Evolutionary conservation across 2,888 invertebrate species (phyloP), one percentile per base, ranked within the genome.

Genomic region (Chrysodeixis includens): DNA sequence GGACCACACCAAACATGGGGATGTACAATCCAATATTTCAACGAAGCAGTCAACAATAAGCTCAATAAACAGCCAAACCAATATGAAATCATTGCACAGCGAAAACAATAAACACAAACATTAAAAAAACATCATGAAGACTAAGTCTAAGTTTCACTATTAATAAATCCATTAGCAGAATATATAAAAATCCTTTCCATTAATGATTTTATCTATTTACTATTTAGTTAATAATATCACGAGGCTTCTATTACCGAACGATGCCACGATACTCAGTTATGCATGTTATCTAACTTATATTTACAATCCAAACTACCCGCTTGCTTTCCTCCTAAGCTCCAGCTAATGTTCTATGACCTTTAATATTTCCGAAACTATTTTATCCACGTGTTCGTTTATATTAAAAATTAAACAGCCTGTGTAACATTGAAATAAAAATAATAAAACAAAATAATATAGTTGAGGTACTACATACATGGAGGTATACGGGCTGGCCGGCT

Each of bases 181-280:
- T 94, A 95, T 94, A 94, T 94, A 94, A 94, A 94, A 95, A 93
- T 93, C 93, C 86, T 93, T 92, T 94, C 93, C 92, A 89, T 92
- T 93, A 94, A 93, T 93, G 94, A 93, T 94, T 94, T 93, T 89
- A 93, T 93, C 92, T 94, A 94, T 93, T 93, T 89, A 89, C 92
- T 94, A 94, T 93, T 91, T 93, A 92, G 88, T 93, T 93, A 90
- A 92, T 93, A 93, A 94, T 95, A 95, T 95, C 95, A 95, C 95
- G 95, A 93, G 94, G 95, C 93, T 79, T 90, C 87, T 87, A 88
- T 89, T 90, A 89, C 89, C 86, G 85, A 90, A 90, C 84, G 90
- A 87, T 88, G 94, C 94, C 94, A 89, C 93, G 94, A 91, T 92
- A 84, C 83, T 87, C 83, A 85, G 84, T 86, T 86, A 87, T 86